Percentiles rank a stretch among this genome's conserved stretches.
phyloP scores from a whole-genome alignment of 2,888 invertebrate genomes.

The Drosophila mimetica region DNA sequence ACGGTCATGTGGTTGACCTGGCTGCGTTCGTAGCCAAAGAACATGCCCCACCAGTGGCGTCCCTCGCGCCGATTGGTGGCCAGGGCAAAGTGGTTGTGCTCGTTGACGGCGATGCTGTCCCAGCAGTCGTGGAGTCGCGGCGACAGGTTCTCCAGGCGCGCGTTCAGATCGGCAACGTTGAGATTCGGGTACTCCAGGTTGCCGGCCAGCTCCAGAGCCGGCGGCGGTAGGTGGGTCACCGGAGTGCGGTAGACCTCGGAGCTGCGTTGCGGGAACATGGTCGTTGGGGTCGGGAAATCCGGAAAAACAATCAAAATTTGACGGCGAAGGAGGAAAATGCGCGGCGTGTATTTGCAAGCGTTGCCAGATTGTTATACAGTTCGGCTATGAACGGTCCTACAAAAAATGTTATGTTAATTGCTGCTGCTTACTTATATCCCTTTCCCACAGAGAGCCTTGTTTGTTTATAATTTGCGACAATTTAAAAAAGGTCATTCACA shows the following conservation, averaged over 20 bases:
- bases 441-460: no score
- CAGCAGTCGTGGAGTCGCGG: constrained; percentile 80
- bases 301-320: background rate
- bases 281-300: constrained; percentile 7
- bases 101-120: constrained; percentile 79
- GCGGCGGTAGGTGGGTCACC: constrained; percentile 76
- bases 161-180: constrained; percentile 82
- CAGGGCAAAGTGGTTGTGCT: constrained; percentile 66
- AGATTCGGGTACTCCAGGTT: constrained; percentile 83
- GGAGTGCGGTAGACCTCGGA: constrained; percentile 75
- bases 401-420: no score
- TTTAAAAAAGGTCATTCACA: no score
- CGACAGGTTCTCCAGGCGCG: constrained; percentile 74
- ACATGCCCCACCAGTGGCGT: constrained; percentile 79
- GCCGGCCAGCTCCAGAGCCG: constrained; percentile 68
- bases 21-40: constrained; percentile 78
- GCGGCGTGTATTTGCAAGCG: background rate
- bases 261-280: constrained; percentile 79
- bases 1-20: constrained; percentile 57
- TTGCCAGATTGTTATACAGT: no score
- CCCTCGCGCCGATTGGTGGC: constrained; percentile 81
- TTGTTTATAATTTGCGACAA: no score
- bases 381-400: no score
- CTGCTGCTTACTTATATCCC: no score
- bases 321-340: background rate